Conservation (phyloP, 2,113 vertebrate species). For the Entomyzon cyanotis region DNA sequence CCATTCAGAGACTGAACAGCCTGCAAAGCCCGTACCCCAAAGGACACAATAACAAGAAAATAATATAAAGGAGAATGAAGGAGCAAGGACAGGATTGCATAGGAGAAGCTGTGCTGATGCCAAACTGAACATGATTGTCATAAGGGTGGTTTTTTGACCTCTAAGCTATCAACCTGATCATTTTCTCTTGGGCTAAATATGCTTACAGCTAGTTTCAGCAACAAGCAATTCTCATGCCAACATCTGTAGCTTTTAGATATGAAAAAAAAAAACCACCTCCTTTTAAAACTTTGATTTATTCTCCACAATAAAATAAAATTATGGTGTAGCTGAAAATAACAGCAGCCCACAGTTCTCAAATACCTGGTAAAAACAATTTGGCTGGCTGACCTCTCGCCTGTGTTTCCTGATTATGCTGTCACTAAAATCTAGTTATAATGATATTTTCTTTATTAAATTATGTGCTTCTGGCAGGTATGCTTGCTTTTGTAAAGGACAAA, state of each 20-base stretch:
- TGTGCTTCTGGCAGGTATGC: not conserved
- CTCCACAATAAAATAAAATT: conserved; percentile 41
- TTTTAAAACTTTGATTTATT: conserved; percentile 53
- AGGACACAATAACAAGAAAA: conserved; percentile 48
- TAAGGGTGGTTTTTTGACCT: not conserved
- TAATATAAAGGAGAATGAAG: not conserved
- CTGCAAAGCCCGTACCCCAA: not conserved
- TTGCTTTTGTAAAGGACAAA: conserved; percentile 39
- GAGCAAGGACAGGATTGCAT: not conserved
- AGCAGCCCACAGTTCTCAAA: not conserved
- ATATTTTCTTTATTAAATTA: conserved; percentile 52
- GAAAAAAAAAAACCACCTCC: not conserved
- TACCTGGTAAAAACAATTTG: not conserved
- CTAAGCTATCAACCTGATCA: not conserved
- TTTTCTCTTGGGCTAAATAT: not conserved
- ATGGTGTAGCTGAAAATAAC: conserved; percentile 34
- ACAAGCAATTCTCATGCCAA: not conserved
- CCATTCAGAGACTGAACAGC: conserved; percentile 33
- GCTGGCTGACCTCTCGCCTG: not conserved
- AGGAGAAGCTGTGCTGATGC: not conserved
- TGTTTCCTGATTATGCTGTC: conserved; percentile 34
- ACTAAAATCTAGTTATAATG: conserved; percentile 39
- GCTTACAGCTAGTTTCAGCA: conserved; percentile 3
- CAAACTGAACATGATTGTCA: not conserved
- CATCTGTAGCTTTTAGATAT: not conserved